Base-by-base conservation (phyloP, 2,113 vertebrate species). In the Apodemus speciosus region DNA sequence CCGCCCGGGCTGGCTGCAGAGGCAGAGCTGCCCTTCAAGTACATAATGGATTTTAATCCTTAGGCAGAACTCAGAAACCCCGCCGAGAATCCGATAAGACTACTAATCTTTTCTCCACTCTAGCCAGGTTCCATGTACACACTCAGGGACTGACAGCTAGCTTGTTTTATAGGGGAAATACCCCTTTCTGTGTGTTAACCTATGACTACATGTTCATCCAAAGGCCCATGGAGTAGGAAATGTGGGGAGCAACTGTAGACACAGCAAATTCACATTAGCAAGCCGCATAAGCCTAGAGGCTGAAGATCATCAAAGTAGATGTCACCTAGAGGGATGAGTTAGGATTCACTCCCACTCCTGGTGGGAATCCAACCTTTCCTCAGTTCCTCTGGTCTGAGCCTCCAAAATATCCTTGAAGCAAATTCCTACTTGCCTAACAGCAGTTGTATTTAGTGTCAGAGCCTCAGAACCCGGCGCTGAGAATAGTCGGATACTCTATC, bases 31-130 rank as follows among this genome's bases (percentile, higher is more conserved):
- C 69, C 64, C 43, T 60, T 80, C 40, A 77, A 89, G 16, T 32
- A 68, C 20, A 80, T 14, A 21, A 40, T 51, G 11, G 6, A 38
- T 73, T 92, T 79, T 84, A 27, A 64, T 43, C 40, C 90, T 86
- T 85, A n/a, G 14, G 13, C 32, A n/a, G 43, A 62, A 46, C 6
- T 58, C 73, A 91, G 38, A 80, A 85, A 40, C 14, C 27, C 62
- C 14, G 72, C 11, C 27, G 49, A 85, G 43, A 91, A 71, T 35
- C 40, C 83, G 58, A 56, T 40, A 51, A 43, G 71, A 89, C 56
- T 85, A 83, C 27, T 77, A 64, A 85, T 88, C 38, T 62, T 93
- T 93, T 91, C 38, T 58, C 46, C 9, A 35, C n/a, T 40, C 30
- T 40, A 62, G 38, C 30, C 38, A 21, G 71, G 30, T 27, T 60